Conservation (phyloP, 2,888 invertebrate genomes). For the Anorthoa munda region DNA sequence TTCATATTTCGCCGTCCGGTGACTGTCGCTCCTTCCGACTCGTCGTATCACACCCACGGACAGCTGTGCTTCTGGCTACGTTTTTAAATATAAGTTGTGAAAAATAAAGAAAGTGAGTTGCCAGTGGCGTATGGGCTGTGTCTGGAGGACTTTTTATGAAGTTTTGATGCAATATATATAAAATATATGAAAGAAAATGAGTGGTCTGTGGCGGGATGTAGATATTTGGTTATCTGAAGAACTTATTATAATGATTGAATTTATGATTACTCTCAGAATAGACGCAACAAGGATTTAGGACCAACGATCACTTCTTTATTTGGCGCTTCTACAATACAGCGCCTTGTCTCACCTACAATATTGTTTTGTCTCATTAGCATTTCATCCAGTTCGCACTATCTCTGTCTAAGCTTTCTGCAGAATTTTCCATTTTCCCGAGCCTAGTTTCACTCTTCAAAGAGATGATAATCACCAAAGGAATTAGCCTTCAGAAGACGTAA, state of each 20-base stretch:
- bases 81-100: conserved; percentile 49
- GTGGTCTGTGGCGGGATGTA: conserved; percentile 5
- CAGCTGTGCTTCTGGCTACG: conserved; percentile 51
- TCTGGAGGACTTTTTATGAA: not conserved
- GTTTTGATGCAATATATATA: too few relatives aligned
- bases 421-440: not conserved
- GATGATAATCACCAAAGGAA: not conserved
- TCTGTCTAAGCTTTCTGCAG: not conserved
- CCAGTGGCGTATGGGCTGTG: conserved; percentile 5
- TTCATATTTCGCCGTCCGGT: conserved; percentile 87
- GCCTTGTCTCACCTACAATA: not conserved
- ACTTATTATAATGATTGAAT: not conserved
- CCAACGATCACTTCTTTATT: not conserved
- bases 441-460: not conserved
- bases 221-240: not conserved
- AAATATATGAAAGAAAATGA: conserved; percentile 5
- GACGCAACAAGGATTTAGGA: not conserved
- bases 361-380: not conserved
- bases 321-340: not conserved
- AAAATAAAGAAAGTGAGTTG: conserved; percentile 37
- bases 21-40: conserved; percentile 70
- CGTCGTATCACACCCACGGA: conserved; percentile 66
- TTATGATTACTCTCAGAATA: not conserved
- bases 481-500: not conserved
- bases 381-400: not conserved